Percentiles rank a stretch among this genome's conserved stretches.
Evolutionary conservation across 2,797 vertebrate genomes (phyloP).

Genomic region (Myotis pilosus): DNA sequence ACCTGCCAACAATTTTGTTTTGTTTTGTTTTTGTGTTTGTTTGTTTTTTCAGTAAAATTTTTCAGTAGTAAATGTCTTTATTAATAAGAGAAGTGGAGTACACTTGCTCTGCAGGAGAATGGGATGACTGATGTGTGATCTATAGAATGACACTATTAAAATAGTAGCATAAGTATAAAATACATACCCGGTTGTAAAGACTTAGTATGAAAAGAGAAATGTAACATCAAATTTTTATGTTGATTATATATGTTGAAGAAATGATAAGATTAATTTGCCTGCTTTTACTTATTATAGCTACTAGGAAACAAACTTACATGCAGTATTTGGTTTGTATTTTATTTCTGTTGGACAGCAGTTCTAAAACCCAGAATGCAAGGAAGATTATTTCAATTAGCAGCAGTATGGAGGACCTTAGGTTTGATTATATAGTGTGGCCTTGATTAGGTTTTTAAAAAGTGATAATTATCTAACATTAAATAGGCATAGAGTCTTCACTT

Average conservation of each 20-base stretch:
- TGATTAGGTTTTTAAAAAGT: neutral
- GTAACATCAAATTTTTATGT: neutral
- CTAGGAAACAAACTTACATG: neutral
- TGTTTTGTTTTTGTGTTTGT: neutral
- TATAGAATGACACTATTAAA: neutral
- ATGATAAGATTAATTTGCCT: neutral
- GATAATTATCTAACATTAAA: neutral
- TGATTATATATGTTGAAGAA: neutral
- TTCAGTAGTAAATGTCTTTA: neutral
- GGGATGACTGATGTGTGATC: no score
- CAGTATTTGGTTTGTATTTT: neutral
- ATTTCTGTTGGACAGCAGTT: neutral
- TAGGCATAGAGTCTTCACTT: neutral
- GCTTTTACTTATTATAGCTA: neutral
- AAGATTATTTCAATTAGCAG: neutral
- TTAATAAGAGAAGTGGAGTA: neutral
- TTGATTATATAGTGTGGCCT: neutral
- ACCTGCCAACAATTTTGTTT: neutral
- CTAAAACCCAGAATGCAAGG: neutral
- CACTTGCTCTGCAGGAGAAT: neutral
- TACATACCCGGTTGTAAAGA: neutral
- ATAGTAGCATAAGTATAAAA: neutral
- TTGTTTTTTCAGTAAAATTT: neutral
- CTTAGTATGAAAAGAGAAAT: neutral
- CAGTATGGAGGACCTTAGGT: neutral